Percentiles rank a stretch among this genome's conserved stretches.
Conservation (phyloP, 1,140 invertebrate genomes). For the Acromyrmex charruanus region DNA sequence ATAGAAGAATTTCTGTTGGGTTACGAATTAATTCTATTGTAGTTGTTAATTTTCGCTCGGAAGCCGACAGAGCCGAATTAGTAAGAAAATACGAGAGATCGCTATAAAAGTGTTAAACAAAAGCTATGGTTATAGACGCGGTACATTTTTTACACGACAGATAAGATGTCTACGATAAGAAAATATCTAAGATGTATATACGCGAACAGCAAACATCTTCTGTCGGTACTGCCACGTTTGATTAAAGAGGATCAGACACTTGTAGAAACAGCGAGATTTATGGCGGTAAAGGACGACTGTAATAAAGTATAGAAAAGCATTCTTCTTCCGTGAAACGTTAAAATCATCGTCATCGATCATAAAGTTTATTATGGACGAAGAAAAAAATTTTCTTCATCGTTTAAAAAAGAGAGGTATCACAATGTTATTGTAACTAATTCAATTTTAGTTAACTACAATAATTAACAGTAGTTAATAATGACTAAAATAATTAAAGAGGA, state of each 20-base stretch:
- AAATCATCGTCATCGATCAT: conserved; percentile 21
- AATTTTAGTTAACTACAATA: neutral
- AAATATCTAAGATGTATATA: conserved; percentile 43
- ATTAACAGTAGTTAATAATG: neutral
- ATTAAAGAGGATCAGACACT: conserved; percentile 41
- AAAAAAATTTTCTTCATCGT: neutral
- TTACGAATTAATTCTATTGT: neutral
- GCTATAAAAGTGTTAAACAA: conserved; percentile 40
- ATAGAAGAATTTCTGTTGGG: neutral
- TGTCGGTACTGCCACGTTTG: conserved; percentile 35
- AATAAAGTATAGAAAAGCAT: neutral
- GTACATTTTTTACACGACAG: conserved; percentile 12
- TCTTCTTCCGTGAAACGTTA: neutral
- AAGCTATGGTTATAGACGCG: neutral
- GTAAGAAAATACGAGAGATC: neutral
- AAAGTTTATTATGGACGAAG: neutral
- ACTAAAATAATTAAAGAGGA: too few relatives aligned
- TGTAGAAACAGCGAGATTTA: conserved; percentile 52
- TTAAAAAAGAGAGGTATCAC: neutral
- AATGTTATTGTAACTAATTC: neutral
- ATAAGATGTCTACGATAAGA: conserved; percentile 45
- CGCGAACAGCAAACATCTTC: conserved; percentile 45
- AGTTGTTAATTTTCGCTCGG: neutral
- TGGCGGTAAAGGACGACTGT: conserved; percentile 11
- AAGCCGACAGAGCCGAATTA: conserved; percentile 1